Percentiles rank a stretch among this genome's conserved stretches.
These are phyloP conservation scores for Myodes glareolus DNA, from an alignment of 2,113 vertebrate species.

Conservation along the genomic window DNA sequence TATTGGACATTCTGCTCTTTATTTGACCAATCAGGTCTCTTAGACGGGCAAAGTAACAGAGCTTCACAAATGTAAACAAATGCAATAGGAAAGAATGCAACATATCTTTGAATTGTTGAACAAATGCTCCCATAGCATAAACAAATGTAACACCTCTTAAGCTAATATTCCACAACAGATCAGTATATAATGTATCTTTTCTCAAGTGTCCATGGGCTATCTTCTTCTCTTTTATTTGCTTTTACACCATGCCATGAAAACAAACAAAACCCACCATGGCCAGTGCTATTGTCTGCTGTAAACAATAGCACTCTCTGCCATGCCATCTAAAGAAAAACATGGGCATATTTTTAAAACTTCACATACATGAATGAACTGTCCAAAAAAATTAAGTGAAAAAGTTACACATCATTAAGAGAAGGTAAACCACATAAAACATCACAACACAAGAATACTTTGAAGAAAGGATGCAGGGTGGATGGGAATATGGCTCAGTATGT, in stretches of 20 bases:
- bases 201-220: not conserved
- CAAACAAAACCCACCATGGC: not conserved
- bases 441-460: not conserved
- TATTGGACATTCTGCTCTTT: not conserved
- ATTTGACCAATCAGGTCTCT: not conserved
- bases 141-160: not conserved
- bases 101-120: not conserved
- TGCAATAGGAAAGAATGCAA: not conserved
- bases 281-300: slow-evolving; percentile 27
- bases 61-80: not conserved
- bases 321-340: not conserved
- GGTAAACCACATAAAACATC: not conserved
- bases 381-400: not conserved
- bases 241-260: slow-evolving; percentile 37
- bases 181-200: not conserved
- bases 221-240: not conserved
- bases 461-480: not conserved
- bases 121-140: not conserved
- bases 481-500: not conserved
- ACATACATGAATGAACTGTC: not conserved
- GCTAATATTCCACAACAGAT: not conserved
- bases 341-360: not conserved
- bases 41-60: not conserved
- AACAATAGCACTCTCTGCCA: slow-evolving; percentile 38
- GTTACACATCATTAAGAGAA: not conserved